Evolutionary conservation across 30 jellyfish, hydroid and myxozoan genomes (phyloP), one percentile per base, ranked within the genome.

Genomic region (Chrysaora quinquecirrha): DNA sequence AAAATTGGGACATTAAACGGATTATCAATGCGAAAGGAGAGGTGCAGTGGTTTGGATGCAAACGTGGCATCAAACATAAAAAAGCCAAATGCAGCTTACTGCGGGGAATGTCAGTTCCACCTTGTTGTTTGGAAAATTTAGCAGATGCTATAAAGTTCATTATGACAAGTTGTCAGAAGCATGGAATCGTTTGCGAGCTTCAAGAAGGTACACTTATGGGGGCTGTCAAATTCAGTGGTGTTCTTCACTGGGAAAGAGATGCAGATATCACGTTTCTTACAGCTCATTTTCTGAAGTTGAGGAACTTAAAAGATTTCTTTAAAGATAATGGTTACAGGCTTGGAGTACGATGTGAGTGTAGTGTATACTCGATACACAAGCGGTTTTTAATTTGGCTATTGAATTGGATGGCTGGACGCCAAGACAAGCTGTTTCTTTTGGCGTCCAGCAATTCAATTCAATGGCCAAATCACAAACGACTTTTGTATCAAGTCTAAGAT

Each of bases 31-130:
- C 68, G 30, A 29, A 75, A 6, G 85, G 79, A 2, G 29, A 25
- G 10, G 79, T 22, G 1, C 70, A 32, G 1, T 94, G 99, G 99
- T 87, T 62, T 75, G 97, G 97, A 1, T 94, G 99, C 78, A 74
- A 82, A 52, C 48, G 89, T 23, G 85, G 75, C 0, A 27, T 28
- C 16, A 25, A 43, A 12, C 84, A 82, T 21, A 89, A 64, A 50
- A 34, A 18, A 21, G 23, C 31, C 0, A 83, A 83, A 49, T 94
- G 99, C 56, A 50, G 54, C 50, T 19, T 88, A 1, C 74, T 89
- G 18, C 38, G 83, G 14, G 99, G 99, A 30, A 94, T 94, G 97
- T 87, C 95, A 24, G 97, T 88, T 0, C 99, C 99, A 12, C 99
- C 99, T 4, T 94, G 99, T 29, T 94, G 99, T 46, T 73, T 88